A percentile compares a stretch with the other conserved stretches of the same genome.
Evolutionary conservation across 2,113 vertebrate species (phyloP).

Genomic region (Leucoraja erinaceus): DNA sequence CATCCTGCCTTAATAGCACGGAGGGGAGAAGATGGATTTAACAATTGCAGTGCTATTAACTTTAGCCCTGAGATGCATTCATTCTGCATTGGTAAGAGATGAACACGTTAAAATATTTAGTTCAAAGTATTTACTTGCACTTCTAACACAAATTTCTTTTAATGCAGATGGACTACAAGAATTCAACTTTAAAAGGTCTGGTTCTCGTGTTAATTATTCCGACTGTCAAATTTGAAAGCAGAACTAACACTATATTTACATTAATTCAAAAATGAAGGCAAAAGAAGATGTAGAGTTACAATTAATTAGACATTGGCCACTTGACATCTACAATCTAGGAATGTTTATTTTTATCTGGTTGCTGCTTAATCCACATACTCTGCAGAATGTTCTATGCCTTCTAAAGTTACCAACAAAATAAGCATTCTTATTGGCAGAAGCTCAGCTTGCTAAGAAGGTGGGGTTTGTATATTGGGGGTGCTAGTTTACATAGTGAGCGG

Average conservation of each 20-base stretch:
- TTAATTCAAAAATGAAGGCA: neutral
- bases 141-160: slow-evolving; percentile 19
- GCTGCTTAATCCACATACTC: neutral
- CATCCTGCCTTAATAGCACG: neutral
- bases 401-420: neutral
- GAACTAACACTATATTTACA: neutral
- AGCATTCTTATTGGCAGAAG: neutral
- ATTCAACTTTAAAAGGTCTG: neutral
- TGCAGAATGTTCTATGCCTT: neutral
- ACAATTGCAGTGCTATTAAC: neutral
- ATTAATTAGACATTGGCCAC: neutral
- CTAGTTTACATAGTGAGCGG: neutral
- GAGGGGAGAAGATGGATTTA: slow-evolving; percentile 15
- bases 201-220: neutral
- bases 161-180: neutral
- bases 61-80: neutral
- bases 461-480: too few relatives aligned
- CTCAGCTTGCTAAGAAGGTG: neutral
- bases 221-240: neutral
- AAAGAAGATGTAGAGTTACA: neutral
- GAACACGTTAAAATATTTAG: neutral
- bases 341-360: neutral
- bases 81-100: neutral
- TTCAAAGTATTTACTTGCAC: neutral
- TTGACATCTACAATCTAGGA: neutral